phyloP scores from a whole-genome alignment of 2,113 vertebrate species.

The Colistium nudipinnis region DNA sequence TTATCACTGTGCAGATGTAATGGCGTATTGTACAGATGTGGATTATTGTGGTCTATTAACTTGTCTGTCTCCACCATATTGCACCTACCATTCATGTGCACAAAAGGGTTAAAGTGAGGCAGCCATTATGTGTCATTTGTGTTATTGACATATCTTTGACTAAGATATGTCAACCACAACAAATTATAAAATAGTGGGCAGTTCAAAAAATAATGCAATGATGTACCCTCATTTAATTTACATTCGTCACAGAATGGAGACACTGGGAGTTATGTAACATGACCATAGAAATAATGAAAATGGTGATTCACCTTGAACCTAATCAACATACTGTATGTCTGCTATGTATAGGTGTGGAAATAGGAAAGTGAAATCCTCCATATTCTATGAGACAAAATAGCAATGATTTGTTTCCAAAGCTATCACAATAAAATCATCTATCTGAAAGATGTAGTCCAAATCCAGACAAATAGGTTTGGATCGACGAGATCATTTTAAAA shows the following conservation, averaged over 20 bases:
- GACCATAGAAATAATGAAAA: not conserved
- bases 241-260: not conserved
- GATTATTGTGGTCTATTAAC: too few species aligned
- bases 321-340: not conserved
- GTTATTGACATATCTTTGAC: too few species aligned
- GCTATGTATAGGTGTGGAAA: not conserved
- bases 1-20: too few species aligned
- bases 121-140: too few species aligned
- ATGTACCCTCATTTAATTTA: not conserved
- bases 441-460: not conserved
- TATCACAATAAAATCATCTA: too few species aligned
- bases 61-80: too few species aligned
- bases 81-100: too few species aligned
- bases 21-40: too few species aligned
- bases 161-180: too few species aligned
- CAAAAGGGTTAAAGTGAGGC: too few species aligned
- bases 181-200: too few species aligned
- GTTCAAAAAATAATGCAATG: too few species aligned
- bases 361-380: not conserved
- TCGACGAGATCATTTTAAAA: not conserved
- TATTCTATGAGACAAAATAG: not conserved
- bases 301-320: not conserved
- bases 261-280: not conserved
- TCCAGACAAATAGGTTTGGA: not conserved
- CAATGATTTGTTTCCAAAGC: not conserved